phyloP scores from a whole-genome alignment of 2,888 invertebrate species.

The Polymixis lichenea region DNA sequence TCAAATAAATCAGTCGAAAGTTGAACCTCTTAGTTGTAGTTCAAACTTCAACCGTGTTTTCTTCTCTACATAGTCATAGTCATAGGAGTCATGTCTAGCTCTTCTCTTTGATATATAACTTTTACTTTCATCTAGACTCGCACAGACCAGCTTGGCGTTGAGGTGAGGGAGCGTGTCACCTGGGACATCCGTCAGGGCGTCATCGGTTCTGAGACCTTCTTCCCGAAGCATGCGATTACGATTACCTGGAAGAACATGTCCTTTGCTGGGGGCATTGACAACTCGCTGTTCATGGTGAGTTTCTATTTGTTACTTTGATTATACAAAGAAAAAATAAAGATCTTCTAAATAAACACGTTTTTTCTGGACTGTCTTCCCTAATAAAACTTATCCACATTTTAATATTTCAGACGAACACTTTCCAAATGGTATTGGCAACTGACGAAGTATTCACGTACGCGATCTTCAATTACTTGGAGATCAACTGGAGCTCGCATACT shows the following conservation, averaged over 20 bases:
- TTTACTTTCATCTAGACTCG: constrained; percentile 86
- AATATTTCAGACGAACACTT: constrained; percentile 95
- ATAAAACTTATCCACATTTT: background rate
- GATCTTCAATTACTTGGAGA: constrained; percentile 97
- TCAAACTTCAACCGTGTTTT: background rate
- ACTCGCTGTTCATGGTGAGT: constrained; percentile 93
- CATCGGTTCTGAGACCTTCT: constrained; percentile 97
- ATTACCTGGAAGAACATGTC: constrained; percentile 99
- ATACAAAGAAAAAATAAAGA: background rate
- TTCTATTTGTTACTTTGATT: background rate
- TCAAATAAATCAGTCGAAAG: background rate
- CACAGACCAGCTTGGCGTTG: constrained; percentile 95
- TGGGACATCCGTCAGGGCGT: constrained; percentile 98
- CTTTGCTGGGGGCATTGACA: constrained; percentile 96
- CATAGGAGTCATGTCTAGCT: background rate
- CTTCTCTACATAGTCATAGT: background rate
- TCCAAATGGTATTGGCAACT: constrained; percentile 98
- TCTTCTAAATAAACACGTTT: background rate
- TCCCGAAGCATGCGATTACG: constrained; percentile 97
- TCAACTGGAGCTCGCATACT: constrained; percentile 97
- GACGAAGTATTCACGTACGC: constrained; percentile 98
- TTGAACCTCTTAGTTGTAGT: background rate
- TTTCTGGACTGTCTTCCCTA: background rate
- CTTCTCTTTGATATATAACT: background rate
- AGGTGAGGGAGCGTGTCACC: constrained; percentile 95